These are phyloP conservation scores for Willisornis vidua DNA, from an alignment of 2,113 vertebrate species.

Conservation along the genomic window DNA sequence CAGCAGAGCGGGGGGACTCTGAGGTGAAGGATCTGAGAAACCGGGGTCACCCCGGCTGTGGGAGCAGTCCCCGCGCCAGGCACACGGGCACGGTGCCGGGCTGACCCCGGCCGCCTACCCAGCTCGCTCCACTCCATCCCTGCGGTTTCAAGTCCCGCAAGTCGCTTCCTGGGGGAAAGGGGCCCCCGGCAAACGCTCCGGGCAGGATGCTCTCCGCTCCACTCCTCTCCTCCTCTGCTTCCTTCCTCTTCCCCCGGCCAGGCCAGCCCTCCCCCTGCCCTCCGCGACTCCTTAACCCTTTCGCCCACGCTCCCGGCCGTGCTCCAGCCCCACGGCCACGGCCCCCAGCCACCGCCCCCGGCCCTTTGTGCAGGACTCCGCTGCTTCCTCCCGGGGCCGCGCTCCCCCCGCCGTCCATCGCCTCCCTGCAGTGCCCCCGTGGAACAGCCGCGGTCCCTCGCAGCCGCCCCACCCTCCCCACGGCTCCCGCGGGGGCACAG, in stretches of 20 bases:
- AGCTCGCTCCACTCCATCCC: background rate
- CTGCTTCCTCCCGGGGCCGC: background rate
- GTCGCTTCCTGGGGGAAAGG: conserved; percentile 3
- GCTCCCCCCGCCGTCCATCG: background rate
- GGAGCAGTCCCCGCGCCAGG: background rate
- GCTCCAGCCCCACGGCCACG: background rate
- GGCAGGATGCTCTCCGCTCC: conserved; percentile 41
- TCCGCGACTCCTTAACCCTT: conserved; percentile 39
- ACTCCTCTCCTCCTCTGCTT: conserved; percentile 50
- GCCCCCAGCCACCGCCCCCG: background rate
- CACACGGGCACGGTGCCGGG: background rate
- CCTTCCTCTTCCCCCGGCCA: conserved; percentile 34
- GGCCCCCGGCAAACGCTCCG: conserved; percentile 1
- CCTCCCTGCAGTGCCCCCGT: background rate
- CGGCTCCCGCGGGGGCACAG: background rate
- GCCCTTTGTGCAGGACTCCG: background rate
- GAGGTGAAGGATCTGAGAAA: background rate
- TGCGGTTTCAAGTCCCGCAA: background rate
- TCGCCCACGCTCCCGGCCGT: background rate
- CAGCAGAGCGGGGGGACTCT: background rate
- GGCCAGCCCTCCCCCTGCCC: background rate
- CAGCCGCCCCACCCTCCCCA: background rate
- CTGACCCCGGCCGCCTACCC: background rate
- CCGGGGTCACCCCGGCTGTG: background rate
- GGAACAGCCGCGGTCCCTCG: background rate